Base-by-base conservation (phyloP, 2,113 vertebrate species). In the Scophthalmus maximus region DNA sequence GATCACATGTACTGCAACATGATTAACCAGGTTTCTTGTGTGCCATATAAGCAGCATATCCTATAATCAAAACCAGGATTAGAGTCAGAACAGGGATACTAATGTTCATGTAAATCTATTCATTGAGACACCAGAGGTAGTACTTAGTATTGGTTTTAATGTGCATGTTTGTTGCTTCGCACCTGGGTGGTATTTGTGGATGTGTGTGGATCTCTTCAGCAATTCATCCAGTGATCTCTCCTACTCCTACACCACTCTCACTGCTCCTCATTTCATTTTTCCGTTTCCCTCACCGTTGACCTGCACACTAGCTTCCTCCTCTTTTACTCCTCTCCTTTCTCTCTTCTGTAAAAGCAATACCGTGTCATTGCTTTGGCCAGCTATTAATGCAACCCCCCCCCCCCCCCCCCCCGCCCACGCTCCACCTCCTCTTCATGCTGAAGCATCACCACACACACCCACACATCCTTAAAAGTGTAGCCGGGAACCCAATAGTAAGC, bases 291-390 rank as follows among this genome's bases (percentile, higher is more conserved):
- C 42, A 46, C 18, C 42, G n/a, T 1, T 15, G 1, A 1, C 38
- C 38, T 3, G 38, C 38, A 4, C n/a, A n/a, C n/a, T n/a, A n/a
- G n/a, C 38, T 77, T 30, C 59, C 38, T 70, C 42, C 22, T 46
- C 17, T 15, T 49, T n/a, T 56, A 44, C 53, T 50, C 22, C 12
- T 25, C 59, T 76, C 55, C 32, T 76, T 58, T 70, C 72, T 68
- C 71, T 68, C 29, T 57, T 56, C 57, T 30, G 44, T 82, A 85
- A 91, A 91, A 89, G 89, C 79, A 70, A 74, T 83, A 73, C 63
- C 76, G 57, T 78, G 83, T 85, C 53, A 64, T 53, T 83, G 73
- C 80, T 78, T 64, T 32, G 82, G 82, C 64, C 79, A 72, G 49
- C 56, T 81, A 73, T 83, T 89, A 89, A 87, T 90, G 86, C 83